Conservation (phyloP, 2,888 invertebrate genomes). For the Rhabditoides inermis region DNA sequence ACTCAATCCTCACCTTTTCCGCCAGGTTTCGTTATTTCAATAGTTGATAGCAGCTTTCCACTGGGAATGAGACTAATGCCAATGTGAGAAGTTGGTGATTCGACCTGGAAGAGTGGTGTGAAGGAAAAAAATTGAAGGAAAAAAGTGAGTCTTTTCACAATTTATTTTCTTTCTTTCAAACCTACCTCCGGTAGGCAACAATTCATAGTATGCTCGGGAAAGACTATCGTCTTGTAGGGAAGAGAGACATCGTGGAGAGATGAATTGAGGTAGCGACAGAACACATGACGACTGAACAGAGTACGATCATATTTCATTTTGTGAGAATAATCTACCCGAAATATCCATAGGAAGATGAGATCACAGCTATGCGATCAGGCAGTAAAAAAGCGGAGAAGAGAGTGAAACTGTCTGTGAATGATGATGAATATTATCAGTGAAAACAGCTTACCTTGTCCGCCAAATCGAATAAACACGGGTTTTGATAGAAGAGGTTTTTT, state of each 20-base stretch:
- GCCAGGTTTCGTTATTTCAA: neutral
- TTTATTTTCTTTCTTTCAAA: neutral
- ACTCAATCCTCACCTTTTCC: constrained; percentile 3
- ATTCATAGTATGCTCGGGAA: constrained; percentile 21
- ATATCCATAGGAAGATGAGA: constrained; percentile 20
- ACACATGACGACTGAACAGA: constrained; percentile 18
- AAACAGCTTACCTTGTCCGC: constrained; percentile 14
- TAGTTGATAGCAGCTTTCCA: no score
- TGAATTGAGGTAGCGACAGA: constrained; percentile 19
- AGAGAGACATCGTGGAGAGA: constrained; percentile 7
- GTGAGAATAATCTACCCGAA: constrained; percentile 12
- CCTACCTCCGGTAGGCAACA: constrained; percentile 6
- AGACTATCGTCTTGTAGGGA: constrained; percentile 10
- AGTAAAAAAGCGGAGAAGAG: constrained; percentile 15
- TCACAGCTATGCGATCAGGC: constrained; percentile 11
- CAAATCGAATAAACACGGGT: constrained; percentile 17
- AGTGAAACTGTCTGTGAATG: no score
- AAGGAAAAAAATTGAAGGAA: neutral
- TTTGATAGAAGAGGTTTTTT: constrained; percentile 8
- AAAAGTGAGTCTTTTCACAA: neutral
- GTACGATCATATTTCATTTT: neutral
- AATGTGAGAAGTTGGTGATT: no score
- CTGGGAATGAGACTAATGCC: no score
- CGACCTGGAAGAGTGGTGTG: neutral
- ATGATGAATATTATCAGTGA: no score